phyloP scores from a whole-genome alignment of 2,888 invertebrate genomes.

The Allygus modestus region DNA sequence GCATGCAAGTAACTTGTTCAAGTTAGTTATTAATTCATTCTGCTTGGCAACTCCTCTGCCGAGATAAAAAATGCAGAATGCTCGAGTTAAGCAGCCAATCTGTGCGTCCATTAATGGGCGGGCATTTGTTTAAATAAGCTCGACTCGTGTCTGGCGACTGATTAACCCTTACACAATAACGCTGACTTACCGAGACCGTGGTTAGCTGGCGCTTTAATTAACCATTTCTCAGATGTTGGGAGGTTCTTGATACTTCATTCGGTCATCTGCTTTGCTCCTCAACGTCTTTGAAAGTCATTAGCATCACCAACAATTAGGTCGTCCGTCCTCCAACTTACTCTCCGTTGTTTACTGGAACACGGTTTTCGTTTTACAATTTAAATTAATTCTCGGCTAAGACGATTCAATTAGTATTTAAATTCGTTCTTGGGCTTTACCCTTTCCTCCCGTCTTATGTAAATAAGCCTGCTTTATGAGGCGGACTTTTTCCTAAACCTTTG shows the following conservation, averaged over 20 bases:
- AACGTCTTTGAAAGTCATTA: slow-evolving; percentile 63
- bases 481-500: too few species aligned
- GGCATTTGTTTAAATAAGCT: slow-evolving; percentile 44
- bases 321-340: slow-evolving; percentile 32
- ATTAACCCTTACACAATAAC: slow-evolving; percentile 49
- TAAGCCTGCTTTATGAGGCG: background rate
- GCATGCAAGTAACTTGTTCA: too few species aligned
- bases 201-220: slow-evolving; percentile 67
- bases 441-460: slow-evolving; percentile 22
- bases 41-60: background rate
- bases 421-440: slow-evolving; percentile 1
- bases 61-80: background rate
- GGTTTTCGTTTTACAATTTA: slow-evolving; percentile 50
- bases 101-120: background rate
- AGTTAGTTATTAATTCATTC: too few species aligned
- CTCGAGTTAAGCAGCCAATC: background rate
- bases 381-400: slow-evolving; percentile 16
- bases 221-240: slow-evolving; percentile 66
- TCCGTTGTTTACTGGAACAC: slow-evolving; percentile 8
- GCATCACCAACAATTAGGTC: slow-evolving; percentile 63
- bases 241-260: slow-evolving; percentile 60
- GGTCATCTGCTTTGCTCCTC: slow-evolving; percentile 59
- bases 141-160: slow-evolving; percentile 29
- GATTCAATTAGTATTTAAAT: slow-evolving; percentile 49
- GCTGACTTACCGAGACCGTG: slow-evolving; percentile 33